Base-by-base conservation (phyloP, 2,797 vertebrate genomes). In the Lophius americanus region DNA sequence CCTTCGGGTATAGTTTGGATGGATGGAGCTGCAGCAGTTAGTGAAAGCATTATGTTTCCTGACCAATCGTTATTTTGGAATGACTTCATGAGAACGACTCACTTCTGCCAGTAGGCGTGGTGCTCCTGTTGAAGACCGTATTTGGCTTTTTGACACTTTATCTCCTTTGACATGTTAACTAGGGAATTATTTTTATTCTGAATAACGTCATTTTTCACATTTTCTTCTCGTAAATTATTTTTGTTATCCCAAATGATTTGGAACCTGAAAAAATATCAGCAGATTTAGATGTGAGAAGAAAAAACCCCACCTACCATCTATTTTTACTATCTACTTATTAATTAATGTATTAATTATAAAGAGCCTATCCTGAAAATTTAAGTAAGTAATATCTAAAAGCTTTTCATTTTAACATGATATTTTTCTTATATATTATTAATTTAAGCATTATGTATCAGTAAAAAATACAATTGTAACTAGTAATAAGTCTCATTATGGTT, bases 21-120 rank as follows among this genome's bases (percentile, higher is more conserved):
- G 23, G 23, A 23, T 23, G 23, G 23, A 23, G 23, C 23, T 23
- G 23, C 23, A 23, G 23, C 23, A 23, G 23, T 23, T 23, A 23
- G 23, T 23, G 23, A 23, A 23, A 23, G 52, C 65, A 66, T 75
- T 57, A 64, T 73, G 5, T 82, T 66, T 66, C n/a, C 71, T 54
- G 75, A 60, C 88, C 83, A 90, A 85, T 89, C 83, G 71, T 79
- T 87, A 75, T 44, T 60, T 68, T 48, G 48, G 48, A 39, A 48
- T 60, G 68, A 73, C 66, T 77, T 75, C 47, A 70, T 48, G 33
- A 73, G 76, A 73, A 9, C 1, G 4, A 69, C 37, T 78, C 9
- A 58, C 75, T 49, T 64, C 82, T 69, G 42, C 61, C 59, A 68
- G 55, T 70, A 64, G 79, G 67, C 38, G 61, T 60, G 75, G 59